Evolutionary conservation across 1,140 invertebrate species (phyloP), one percentile per base, ranked within the genome.

Genomic region (Eulimnadia texana): DNA sequence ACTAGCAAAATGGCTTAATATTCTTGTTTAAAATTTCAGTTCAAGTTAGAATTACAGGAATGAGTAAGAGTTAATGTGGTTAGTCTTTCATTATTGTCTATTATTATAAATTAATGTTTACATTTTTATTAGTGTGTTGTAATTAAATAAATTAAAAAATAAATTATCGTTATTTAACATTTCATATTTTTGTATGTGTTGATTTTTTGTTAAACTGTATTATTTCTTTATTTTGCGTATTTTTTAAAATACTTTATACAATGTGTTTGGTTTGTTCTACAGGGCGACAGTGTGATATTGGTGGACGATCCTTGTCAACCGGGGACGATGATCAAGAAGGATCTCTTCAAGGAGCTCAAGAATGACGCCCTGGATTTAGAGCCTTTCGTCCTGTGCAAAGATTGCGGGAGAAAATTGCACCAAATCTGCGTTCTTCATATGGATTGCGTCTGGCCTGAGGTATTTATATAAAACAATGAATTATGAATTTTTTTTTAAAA

Each of bases 361-460:
- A 99, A 99, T 73, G 94, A 99, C 77, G 89, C 97, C 70, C 77
- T 99, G 67, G 96, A 99, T 74, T 79, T 90, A 72, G 97, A 99
- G 74, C 93, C 92, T 61, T 96, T 98, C 76, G 88, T 98, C 29
- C 82, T 91, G 65, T 99, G 97, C 76, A 82, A 82, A 68, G 93
- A 97, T 69, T 99, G 95, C 75, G 91, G 90, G 22, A 82, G 94
- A 64, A 96, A 96, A 74, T 83, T 95, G 68, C 97, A 99, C 78
- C 89, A 95, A 75, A 97, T 99, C 66, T 99, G 97, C 76, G 93
- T 93, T 52, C 79, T 99, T 49, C 90, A 98, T 75, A 84, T 93
- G 76, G 93, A 98, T 73, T 78, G 82, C 62, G 98, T 99, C 67
- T 98, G 92, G 90, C 86, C 91, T 42, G 33, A 42, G 33, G 33